phyloP scores from a whole-genome alignment of 1,140 invertebrate species.

The Gonioctena quinquepunctata region DNA sequence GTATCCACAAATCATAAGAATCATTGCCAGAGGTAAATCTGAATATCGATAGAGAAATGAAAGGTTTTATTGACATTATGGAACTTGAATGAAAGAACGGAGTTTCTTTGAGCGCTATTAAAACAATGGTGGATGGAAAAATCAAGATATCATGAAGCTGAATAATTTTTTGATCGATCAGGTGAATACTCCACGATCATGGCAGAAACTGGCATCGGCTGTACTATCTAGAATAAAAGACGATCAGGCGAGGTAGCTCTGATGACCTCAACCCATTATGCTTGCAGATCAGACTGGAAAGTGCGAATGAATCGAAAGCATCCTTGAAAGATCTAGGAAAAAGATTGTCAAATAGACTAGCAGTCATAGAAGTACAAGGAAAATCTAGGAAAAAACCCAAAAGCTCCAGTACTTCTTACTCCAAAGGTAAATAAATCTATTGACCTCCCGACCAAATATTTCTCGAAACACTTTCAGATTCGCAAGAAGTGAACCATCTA shows the following conservation, averaged over 20 bases:
- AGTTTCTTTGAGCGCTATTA: neutral
- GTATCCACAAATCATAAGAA: neutral
- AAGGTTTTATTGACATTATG: neutral
- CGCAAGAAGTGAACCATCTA: neutral
- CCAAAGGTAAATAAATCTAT: constrained; percentile 8
- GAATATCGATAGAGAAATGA: neutral
- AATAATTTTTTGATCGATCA: neutral
- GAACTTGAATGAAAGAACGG: neutral
- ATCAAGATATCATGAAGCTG: too few relatives aligned
- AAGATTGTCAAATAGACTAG: constrained; percentile 2
- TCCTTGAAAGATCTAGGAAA: constrained; percentile 10
- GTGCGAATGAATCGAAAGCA: neutral
- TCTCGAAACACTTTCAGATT: neutral
- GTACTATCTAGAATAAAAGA: constrained; percentile 13
- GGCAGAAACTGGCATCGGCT: neutral
- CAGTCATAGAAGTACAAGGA: constrained; percentile 11
- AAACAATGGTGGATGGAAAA: neutral
- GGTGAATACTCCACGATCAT: neutral
- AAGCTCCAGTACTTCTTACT: constrained; percentile 14
- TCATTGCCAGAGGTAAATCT: neutral
- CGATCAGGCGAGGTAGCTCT: constrained; percentile 14
- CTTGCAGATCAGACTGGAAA: neutral
- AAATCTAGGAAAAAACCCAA: constrained; percentile 11
- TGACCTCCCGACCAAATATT: neutral
- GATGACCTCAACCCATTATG: constrained; percentile 15